Percentiles rank a stretch among this genome's conserved stretches.
Conservation (phyloP, 1,140 invertebrate genomes). For the Helicoverpa armigera region DNA sequence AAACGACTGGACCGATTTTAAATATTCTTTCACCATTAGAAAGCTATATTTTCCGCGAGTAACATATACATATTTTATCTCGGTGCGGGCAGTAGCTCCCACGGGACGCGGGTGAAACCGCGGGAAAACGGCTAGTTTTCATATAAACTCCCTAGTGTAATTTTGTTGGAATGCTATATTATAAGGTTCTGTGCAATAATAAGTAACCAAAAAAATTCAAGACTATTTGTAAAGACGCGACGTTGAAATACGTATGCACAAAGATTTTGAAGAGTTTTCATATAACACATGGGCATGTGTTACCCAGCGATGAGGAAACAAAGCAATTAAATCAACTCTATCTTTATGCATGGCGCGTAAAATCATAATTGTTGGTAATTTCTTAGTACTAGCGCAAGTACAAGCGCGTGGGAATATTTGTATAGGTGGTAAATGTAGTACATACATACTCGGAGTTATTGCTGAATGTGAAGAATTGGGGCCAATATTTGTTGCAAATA, state of each 20-base stretch:
- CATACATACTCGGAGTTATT: background rate
- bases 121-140: too few relatives aligned
- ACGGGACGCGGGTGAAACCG: too few relatives aligned
- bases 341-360: conserved; percentile 32
- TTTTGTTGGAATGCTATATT: too few relatives aligned
- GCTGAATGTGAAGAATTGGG: background rate
- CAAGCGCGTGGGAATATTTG: conserved; percentile 44
- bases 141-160: too few relatives aligned
- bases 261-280: background rate
- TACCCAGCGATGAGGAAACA: conserved; percentile 12
- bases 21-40: too few relatives aligned
- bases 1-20: too few relatives aligned
- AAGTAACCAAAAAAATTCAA: background rate
- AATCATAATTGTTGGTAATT: conserved; percentile 45
- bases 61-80: too few relatives aligned
- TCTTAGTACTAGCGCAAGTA: conserved; percentile 23
- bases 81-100: too few relatives aligned
- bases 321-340: conserved; percentile 36
- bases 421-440: conserved; percentile 26
- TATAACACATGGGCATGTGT: background rate
- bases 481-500: background rate
- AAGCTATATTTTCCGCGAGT: too few relatives aligned
- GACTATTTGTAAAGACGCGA: too few relatives aligned
- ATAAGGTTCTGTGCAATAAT: too few relatives aligned
- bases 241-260: too few relatives aligned